Evolutionary conservation across 2,797 vertebrate genomes (phyloP), one percentile per base, ranked within the genome.

Genomic region (Taenioides sp.): DNA sequence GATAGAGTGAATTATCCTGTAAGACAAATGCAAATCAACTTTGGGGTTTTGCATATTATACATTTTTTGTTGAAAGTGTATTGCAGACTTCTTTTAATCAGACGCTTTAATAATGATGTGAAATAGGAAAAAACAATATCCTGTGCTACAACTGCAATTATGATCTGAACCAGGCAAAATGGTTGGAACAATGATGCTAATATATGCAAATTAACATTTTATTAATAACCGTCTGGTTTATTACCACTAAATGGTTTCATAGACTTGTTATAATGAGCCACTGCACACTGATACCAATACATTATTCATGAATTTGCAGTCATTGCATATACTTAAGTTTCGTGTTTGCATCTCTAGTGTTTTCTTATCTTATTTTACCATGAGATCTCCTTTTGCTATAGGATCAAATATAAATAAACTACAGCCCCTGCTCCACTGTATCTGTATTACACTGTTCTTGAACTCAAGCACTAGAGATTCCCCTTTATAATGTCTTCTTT

Each of bases 401-500:
- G 28, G 69, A 52, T 74, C 63, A 10, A 71, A 68, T 69, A 70
- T 73, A 62, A 80, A 17, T 16, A 16, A 10, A 82, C 71, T 6
- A 20, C 58, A 70, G 47, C 65, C 31, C 64, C 68, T 18, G 31
- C 61, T 60, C 63, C 70, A 31, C 61, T 67, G 61, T 76, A 10
- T 67, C 58, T 79, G 14, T 70, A 70, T 73, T 65, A 31, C 69
- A 63, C 71, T 79, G 63, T 27, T 72, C 64, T 75, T 78, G 47
- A 77, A 82, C 72, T 77, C 68, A 25, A 54, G 28, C 72, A 79
- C 72, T 23, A 25, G 78, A 79, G 82, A 66, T 61, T 65, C 57
- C 4, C n/a, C 58, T 67, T 80, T 23, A 2, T n/a, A 57, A 22
- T 63, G 22, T 34, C 16, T 65, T 18, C 37, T 63, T 43, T 71